These are phyloP conservation scores for Melitaea cinxia DNA, from an alignment of 1,140 invertebrate genomes.

Conservation along the genomic window DNA sequence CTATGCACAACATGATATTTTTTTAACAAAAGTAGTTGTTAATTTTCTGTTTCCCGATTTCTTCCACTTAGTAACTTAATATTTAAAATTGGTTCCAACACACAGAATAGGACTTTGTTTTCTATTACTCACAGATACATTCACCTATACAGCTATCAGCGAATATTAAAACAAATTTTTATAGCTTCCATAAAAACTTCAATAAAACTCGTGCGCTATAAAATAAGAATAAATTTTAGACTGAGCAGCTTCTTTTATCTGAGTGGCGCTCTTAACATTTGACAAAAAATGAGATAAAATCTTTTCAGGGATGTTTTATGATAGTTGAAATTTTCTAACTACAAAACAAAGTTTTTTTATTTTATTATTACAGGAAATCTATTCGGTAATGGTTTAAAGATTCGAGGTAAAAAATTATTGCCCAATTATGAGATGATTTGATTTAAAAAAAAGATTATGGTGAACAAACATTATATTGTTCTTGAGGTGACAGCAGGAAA, in stretches of 20 bases:
- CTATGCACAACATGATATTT: too few species aligned
- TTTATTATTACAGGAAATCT: neutral
- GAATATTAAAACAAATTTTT: constrained; percentile 5
- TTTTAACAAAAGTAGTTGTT: too few species aligned
- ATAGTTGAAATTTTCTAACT: constrained; percentile 16
- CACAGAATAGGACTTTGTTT: neutral
- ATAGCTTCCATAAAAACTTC: constrained; percentile 6
- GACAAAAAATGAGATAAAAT: constrained; percentile 26
- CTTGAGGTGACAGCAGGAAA: too few species aligned
- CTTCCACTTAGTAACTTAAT: too few species aligned
- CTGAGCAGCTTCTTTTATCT: constrained; percentile 19
- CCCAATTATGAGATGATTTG: too few species aligned
- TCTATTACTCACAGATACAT: neutral
- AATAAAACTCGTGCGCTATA: constrained; percentile 14
- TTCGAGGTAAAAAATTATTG: too few species aligned
- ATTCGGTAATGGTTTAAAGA: neutral
- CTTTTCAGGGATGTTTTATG: constrained; percentile 17
- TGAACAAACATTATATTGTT: too few species aligned
- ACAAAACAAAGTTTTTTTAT: constrained; percentile 13
- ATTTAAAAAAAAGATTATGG: too few species aligned
- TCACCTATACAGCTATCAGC: neutral
- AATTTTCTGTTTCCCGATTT: too few species aligned
- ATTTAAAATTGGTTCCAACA: too few species aligned
- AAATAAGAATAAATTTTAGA: constrained; percentile 24
- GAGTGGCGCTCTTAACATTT: constrained; percentile 16